phyloP scores from a whole-genome alignment of 2,113 vertebrate species.

The Pluvianellus socialis region DNA sequence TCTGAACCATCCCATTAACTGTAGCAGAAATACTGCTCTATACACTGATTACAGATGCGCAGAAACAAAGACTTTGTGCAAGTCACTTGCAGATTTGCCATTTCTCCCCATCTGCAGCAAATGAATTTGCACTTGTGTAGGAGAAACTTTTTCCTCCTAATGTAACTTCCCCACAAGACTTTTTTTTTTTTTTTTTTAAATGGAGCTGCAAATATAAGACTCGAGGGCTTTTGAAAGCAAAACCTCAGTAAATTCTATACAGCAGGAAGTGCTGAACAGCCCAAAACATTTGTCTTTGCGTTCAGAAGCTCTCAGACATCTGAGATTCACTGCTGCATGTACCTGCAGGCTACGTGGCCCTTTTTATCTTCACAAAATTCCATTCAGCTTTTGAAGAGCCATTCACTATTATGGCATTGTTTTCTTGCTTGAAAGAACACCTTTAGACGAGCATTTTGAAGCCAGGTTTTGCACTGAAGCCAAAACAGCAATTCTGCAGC shows the following conservation, averaged over 20 bases:
- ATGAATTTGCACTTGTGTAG: neutral
- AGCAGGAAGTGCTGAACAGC: neutral
- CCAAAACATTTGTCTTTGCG: neutral
- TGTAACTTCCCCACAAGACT: neutral
- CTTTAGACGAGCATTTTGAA: neutral
- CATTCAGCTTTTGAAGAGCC: constrained; percentile 9
- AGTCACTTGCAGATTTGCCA: neutral
- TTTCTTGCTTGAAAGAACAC: constrained; percentile 1
- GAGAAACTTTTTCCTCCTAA: neutral
- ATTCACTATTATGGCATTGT: neutral
- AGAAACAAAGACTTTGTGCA: neutral
- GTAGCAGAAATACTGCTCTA: neutral
- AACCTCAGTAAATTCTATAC: neutral
- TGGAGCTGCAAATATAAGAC: neutral
- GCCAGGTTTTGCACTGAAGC: neutral
- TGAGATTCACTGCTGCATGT: neutral
- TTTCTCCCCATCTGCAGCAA: neutral
- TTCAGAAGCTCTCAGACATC: neutral
- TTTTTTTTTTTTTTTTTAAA: neutral
- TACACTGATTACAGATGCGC: neutral
- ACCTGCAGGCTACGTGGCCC: constrained; percentile 1
- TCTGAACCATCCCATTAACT: neutral
- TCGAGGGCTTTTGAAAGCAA: neutral
- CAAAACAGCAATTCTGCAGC: neutral
- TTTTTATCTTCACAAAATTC: neutral